These are phyloP conservation scores for Mycalesis mineus DNA, from an alignment of 2,888 invertebrate genomes.

Conservation along the genomic window DNA sequence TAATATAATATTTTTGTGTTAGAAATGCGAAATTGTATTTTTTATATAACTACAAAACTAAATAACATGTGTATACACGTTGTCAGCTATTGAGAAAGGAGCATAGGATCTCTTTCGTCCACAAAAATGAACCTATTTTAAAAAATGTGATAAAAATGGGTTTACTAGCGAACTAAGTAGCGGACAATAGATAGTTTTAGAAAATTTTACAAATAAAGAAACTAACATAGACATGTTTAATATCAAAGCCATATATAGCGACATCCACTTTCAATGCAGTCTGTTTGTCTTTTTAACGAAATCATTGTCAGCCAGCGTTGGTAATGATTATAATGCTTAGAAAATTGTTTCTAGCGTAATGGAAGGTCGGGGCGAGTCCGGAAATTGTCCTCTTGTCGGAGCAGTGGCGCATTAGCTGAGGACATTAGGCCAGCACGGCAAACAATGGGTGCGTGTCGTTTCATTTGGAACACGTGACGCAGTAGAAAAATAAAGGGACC, in stretches of 20 bases:
- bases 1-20: too few relatives aligned
- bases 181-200: too few relatives aligned
- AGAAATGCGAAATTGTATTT: too few relatives aligned
- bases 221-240: too few relatives aligned
- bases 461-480: constrained; percentile 60
- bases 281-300: constrained; percentile 7
- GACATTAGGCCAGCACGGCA: constrained; percentile 59
- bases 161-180: too few relatives aligned
- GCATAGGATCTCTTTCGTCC: too few relatives aligned
- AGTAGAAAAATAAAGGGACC: constrained; percentile 33
- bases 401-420: constrained; percentile 64
- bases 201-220: too few relatives aligned
- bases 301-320: constrained; percentile 34
- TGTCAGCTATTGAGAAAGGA: too few relatives aligned
- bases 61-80: too few relatives aligned
- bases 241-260: background rate
- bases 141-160: too few relatives aligned
- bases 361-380: constrained; percentile 67
- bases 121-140: too few relatives aligned
- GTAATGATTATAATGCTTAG: constrained; percentile 67
- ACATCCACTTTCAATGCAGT: background rate
- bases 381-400: constrained; percentile 74
- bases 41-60: too few relatives aligned
- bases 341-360: constrained; percentile 70
- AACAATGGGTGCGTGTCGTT: constrained; percentile 54